Evolutionary conservation across 2,888 invertebrate species (phyloP), one percentile per base, ranked within the genome.

Genomic region (Isoperla grammatica): DNA sequence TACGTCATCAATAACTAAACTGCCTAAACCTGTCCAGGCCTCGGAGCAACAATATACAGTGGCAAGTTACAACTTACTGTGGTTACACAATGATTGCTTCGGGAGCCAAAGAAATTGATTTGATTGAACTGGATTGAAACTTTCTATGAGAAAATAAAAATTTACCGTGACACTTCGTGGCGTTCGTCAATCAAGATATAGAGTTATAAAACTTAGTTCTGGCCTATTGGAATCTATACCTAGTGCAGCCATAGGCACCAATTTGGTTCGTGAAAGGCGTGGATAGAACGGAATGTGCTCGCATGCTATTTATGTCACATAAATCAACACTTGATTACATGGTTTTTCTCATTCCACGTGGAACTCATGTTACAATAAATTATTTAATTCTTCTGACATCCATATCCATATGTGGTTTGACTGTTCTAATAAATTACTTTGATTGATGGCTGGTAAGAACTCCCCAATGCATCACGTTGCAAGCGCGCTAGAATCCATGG

Each of bases 291-390:
- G 59, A 57, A 61, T 61, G 56, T 48, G 39, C 53, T 61, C 57
- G 61, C 61, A 61, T 61, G 57, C 61, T 42, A 61, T 57, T 61
- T 57, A 61, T 57, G 61, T 57, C 61, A 53, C 35, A 61, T 61
- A 57, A 61, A 61, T 61, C 61, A 57, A 39, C 53, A 49, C 57
- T 61, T 61, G 57, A 61, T 61, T 57, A 57, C 61, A 57, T 43
- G 50, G 50, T 46, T 53, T 42, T 50, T 42, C 40, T 43, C 58
- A 13, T 23, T 40, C 53, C 11, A 17, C 9, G 23, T 39, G 9
- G 53, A 53, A 37, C 40, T 53, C 37, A 39, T 37, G 37, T 53
- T 53, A 53, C 53, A 53, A 39, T 53, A 53, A 53, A 53, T 53
- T 53, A 53, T 53, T 53, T 53, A 53, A 53, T 53, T 53, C 39